Evolutionary conservation across 37 sponge, comb jelly and placozoan species (phyloP).

Genomic region (Corticium candelabrum): DNA sequence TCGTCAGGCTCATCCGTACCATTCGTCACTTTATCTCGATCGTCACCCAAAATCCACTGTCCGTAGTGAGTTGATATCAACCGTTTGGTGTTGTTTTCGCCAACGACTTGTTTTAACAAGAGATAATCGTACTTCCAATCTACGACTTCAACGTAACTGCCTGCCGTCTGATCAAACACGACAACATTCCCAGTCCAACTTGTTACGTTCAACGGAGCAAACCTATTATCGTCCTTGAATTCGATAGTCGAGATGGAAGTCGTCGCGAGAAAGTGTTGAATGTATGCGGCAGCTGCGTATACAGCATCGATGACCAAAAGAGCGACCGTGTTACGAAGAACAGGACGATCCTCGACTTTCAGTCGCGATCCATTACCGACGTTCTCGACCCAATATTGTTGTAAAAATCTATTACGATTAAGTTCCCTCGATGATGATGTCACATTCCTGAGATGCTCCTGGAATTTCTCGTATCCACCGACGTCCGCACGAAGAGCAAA

Average conservation of each 20-base stretch:
- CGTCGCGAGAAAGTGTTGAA: not conserved
- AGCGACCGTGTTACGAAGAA: not conserved
- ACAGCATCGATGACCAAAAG: not conserved
- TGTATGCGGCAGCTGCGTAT: not conserved
- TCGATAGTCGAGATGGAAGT: not conserved
- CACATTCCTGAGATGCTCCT: not conserved
- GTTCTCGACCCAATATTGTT: not conserved
- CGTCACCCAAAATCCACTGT: too few relatives aligned
- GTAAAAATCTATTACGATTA: not conserved
- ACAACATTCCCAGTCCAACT: not conserved
- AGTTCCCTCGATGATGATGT: not conserved
- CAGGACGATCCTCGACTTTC: not conserved
- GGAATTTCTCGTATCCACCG: not conserved
- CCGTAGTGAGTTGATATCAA: too few relatives aligned
- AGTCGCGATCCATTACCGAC: not conserved
- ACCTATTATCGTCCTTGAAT: too few relatives aligned
- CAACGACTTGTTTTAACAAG: too few relatives aligned
- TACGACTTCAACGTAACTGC: too few relatives aligned
- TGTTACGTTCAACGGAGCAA: too few relatives aligned
- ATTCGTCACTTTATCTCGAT: too few relatives aligned
- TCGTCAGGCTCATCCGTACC: too few relatives aligned
- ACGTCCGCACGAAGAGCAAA: not conserved
- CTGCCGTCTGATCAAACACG: too few relatives aligned
- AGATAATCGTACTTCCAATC: too few relatives aligned
- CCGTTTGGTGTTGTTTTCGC: too few relatives aligned